Percentiles rank a stretch among this genome's conserved stretches.
Evolutionary conservation across 2,797 vertebrate species (phyloP).

Genomic region (Hyperoplus lanceolatus): DNA sequence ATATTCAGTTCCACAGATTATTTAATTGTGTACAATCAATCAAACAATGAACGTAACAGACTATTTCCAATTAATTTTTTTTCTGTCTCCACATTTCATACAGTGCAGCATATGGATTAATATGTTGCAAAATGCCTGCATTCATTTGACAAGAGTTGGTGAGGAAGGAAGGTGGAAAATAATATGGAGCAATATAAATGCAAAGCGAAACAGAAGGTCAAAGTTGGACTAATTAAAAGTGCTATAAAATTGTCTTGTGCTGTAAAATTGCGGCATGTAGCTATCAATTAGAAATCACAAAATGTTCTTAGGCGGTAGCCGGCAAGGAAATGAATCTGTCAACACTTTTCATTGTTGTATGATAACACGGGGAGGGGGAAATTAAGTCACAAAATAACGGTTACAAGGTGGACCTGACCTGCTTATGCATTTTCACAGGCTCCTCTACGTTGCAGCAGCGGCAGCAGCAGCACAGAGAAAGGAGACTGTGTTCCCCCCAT

Average conservation of each 20-base stretch:
- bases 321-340: constrained; percentile 82
- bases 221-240: constrained; percentile 85
- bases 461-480: constrained; percentile 18
- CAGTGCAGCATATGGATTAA: constrained; percentile 61
- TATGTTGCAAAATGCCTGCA: constrained; percentile 65
- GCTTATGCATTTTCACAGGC: constrained; percentile 60
- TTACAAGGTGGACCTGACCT: constrained; percentile 74
- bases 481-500: neutral
- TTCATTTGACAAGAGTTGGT: constrained; percentile 79
- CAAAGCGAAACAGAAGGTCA: constrained; percentile 83
- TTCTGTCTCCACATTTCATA: constrained; percentile 38
- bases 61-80: constrained; percentile 49
- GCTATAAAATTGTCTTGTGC: constrained; percentile 78
- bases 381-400: constrained; percentile 76
- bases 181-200: constrained; percentile 84
- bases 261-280: constrained; percentile 75
- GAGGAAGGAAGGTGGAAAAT: constrained; percentile 80
- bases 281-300: constrained; percentile 84
- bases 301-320: constrained; percentile 71
- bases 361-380: constrained; percentile 70
- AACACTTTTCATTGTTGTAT: constrained; percentile 79
- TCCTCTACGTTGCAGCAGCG: constrained; percentile 48
- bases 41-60: constrained; percentile 48
- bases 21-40: constrained; percentile 62
- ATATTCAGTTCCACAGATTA: constrained; percentile 39